Percentiles rank a stretch among this genome's conserved stretches.
Evolutionary conservation across 2,797 vertebrate genomes (phyloP).

Genomic region (Dendrocincla fuliginosa): DNA sequence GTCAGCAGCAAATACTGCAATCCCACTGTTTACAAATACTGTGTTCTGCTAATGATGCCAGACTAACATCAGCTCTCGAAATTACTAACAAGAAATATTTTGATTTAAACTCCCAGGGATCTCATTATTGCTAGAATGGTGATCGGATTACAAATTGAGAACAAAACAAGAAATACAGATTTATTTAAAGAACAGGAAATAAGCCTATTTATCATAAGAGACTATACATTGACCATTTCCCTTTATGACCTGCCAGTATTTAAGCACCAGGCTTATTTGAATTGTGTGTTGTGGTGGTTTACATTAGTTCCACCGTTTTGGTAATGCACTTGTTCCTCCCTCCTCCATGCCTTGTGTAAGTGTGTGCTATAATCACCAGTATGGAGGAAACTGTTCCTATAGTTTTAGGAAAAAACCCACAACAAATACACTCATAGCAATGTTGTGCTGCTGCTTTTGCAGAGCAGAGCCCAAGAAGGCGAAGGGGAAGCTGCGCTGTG

Average conservation of each 20-base stretch:
- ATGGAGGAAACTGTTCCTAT: neutral
- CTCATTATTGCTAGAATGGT: slow-evolving; percentile 22
- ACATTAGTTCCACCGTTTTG: neutral
- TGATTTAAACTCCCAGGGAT: slow-evolving; percentile 30
- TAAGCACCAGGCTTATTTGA: neutral
- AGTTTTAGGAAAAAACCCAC: neutral
- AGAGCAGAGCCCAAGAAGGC: neutral
- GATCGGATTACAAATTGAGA: slow-evolving; percentile 25
- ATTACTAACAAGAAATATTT: slow-evolving; percentile 52
- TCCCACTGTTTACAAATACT: neutral
- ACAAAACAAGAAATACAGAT: slow-evolving; percentile 13
- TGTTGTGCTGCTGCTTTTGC: neutral
- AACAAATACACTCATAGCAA: neutral
- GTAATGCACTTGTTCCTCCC: neutral
- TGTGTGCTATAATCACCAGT: neutral
- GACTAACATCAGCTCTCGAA: neutral
- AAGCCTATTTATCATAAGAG: neutral
- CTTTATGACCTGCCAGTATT: neutral
- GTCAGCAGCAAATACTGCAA: neutral
- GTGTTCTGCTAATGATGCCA: neutral
- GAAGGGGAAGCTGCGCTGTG: neutral
- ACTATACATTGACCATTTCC: neutral
- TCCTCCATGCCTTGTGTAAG: neutral
- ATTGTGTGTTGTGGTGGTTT: neutral
- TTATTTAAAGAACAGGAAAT: slow-evolving; percentile 13